Conservation (phyloP, 2,797 vertebrate genomes). For the Miichthys miiuy region DNA sequence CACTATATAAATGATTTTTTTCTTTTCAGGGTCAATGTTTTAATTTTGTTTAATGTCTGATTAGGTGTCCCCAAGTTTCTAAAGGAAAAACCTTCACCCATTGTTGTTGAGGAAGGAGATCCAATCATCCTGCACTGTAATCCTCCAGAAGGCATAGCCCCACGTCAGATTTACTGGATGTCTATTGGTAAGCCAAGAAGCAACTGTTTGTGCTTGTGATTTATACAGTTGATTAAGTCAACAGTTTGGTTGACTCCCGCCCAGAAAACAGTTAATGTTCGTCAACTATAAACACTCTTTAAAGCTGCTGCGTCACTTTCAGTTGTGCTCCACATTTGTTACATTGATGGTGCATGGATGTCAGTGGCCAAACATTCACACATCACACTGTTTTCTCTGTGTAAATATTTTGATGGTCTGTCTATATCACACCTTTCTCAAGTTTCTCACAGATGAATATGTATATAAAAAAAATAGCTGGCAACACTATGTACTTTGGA, state of each 20-base stretch:
- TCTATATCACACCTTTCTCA: neutral
- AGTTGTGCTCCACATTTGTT: too few species aligned
- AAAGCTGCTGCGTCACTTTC: too few species aligned
- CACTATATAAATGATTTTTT: neutral
- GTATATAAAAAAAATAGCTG: neutral
- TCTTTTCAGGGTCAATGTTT: neutral
- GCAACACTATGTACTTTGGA: slow-evolving; percentile 1
- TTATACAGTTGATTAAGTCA: neutral
- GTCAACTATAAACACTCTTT: too few species aligned
- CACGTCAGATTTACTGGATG: slow-evolving; percentile 95
- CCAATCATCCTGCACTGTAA: slow-evolving; percentile 90
- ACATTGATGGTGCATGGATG: too few species aligned
- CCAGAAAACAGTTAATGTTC: too few species aligned
- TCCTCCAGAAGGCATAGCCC: slow-evolving; percentile 90
- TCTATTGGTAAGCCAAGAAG: slow-evolving; percentile 87
- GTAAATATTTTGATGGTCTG: slow-evolving; percentile 4
- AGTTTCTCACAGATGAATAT: slow-evolving; percentile 9
- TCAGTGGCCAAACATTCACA: too few species aligned
- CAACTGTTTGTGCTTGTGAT: neutral
- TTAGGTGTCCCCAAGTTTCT: slow-evolving; percentile 93
- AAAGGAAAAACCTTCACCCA: slow-evolving; percentile 87
- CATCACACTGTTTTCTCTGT: too few species aligned
- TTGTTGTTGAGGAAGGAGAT: slow-evolving; percentile 90
- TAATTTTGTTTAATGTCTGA: neutral
- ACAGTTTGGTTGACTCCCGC: too few species aligned